phyloP scores from a whole-genome alignment of 2,113 vertebrate species.

The Phasianus colchicus region DNA sequence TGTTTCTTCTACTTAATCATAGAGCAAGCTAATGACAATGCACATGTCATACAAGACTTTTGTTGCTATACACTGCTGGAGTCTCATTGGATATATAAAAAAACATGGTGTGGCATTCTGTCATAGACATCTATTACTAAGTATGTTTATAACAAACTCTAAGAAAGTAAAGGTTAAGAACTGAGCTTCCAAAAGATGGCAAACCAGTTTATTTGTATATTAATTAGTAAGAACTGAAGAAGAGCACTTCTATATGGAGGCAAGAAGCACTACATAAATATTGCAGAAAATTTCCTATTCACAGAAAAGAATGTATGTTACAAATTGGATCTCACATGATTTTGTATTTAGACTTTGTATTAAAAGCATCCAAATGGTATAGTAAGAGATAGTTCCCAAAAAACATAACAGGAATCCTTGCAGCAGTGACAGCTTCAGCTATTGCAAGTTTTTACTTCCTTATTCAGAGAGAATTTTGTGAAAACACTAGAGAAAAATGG shows the following conservation, averaged over 20 bases:
- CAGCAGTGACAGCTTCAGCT: neutral
- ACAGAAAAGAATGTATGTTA: neutral
- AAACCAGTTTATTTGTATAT: neutral
- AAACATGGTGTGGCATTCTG: rapidly evolving
- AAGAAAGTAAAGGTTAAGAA: neutral
- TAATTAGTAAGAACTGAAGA: neutral
- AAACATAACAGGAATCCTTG: conserved; percentile 24
- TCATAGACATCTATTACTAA: neutral
- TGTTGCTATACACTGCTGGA: neutral
- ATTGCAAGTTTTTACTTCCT: conserved; percentile 39
- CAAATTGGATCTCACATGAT: conserved; percentile 8
- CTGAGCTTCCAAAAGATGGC: neutral
- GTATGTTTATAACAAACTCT: neutral
- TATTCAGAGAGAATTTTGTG: conserved; percentile 14
- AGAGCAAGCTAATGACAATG: neutral
- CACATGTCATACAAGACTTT: neutral
- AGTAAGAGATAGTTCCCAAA: conserved; percentile 20
- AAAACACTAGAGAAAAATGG: neutral
- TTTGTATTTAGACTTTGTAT: conserved; percentile 6
- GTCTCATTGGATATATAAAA: neutral
- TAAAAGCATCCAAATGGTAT: conserved; percentile 39
- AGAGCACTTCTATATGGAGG: neutral
- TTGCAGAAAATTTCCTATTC: neutral
- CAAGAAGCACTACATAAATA: neutral
- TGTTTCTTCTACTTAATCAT: neutral